Conservation (phyloP, 1,140 invertebrate genomes). For the Melipona quadrifasciata region DNA sequence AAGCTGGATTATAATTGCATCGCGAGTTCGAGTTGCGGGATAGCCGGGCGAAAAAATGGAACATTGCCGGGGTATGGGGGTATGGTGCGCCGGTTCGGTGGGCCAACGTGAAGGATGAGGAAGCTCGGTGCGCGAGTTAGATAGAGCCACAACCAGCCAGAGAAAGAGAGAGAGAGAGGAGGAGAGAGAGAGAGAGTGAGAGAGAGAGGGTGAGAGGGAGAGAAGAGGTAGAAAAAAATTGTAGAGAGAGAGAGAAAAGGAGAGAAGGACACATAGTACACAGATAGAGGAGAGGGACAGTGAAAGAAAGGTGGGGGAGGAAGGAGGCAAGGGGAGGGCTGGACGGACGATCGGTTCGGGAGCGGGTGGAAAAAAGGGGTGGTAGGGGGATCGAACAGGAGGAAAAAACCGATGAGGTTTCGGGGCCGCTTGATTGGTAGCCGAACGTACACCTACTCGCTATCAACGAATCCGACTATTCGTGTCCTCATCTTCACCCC, state of each 20-base stretch:
- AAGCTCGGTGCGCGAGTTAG: slow-evolving; percentile 29
- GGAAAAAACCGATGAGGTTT: slow-evolving; percentile 81
- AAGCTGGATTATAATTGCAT: slow-evolving; percentile 83
- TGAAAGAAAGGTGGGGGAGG: slow-evolving; percentile 32
- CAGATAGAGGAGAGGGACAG: slow-evolving; percentile 36
- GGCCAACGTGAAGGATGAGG: slow-evolving; percentile 42
- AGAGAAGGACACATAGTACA: slow-evolving; percentile 12
- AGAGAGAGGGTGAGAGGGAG: slow-evolving; percentile 24
- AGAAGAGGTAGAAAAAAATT: slow-evolving; percentile 33
- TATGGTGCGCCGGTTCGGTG: slow-evolving; percentile 51
- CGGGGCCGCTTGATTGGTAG: slow-evolving; percentile 81
- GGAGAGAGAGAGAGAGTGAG: slow-evolving; percentile 18
- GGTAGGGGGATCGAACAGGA: slow-evolving; percentile 68
- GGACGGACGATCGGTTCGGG: slow-evolving; percentile 54
- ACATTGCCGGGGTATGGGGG: slow-evolving; percentile 68
- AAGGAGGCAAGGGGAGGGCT: slow-evolving; percentile 25
- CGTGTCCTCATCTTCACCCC: slow-evolving; percentile 68
- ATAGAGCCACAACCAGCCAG: background rate
- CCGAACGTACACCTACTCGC: slow-evolving; percentile 78
- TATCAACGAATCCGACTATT: slow-evolving; percentile 76
- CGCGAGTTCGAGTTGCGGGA: slow-evolving; percentile 78
- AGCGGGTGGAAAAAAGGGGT: slow-evolving; percentile 52
- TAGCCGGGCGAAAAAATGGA: slow-evolving; percentile 77
- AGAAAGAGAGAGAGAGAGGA: slow-evolving; percentile 29
- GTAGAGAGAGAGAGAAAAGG: background rate